Evolutionary conservation across 2,888 invertebrate genomes (phyloP), one percentile per base, ranked within the genome.

Genomic region (Dasysyrphus albostriatus): DNA sequence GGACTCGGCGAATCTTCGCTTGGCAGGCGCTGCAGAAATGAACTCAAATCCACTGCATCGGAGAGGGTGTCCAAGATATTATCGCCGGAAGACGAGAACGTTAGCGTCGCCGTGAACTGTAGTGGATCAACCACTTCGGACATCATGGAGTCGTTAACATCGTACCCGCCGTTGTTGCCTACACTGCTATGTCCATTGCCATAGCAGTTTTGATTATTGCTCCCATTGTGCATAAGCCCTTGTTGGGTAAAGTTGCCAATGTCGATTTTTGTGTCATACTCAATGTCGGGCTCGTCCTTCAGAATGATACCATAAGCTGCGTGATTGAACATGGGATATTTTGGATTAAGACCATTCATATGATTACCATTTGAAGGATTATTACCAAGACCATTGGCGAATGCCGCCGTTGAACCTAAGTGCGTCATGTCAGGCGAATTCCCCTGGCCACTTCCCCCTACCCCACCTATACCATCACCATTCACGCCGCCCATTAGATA

Each of bases 71-170:
- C 93, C 69, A 97, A 93, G 3, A 95, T 94, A 89, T 96, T 95
- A 92, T 97, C 97, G 44, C 96, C 96, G 14, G 96, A 95, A 61
- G 95, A 95, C 61, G 96, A 95, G 91, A 97, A 96, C 69, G 97
- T 96, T 73, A 97, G 92, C 0, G 97, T 96, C 3, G 96, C 96
- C 9, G 96, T 95, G 91, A 97, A 97, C 90, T 97, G 97, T 65
- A 96, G 93, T 39, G 96, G 96, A 92, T 97, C 97, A 49, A 97
- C 96, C 1, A 95, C 95, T 79, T 88, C 83, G n/a, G 79, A 65
- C 94, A 97, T 97, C 94, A 97, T 96, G 7, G 96, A 95, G 89
- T 96, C 96, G 56, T 96, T 87, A 7, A 87, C 87, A 63, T 87
- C 87, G 65, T 87, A 87, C 34, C 95, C 94, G 47, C 95, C 95